Base-by-base conservation (phyloP, 2,888 invertebrate species). In the Tethea ocularis region DNA sequence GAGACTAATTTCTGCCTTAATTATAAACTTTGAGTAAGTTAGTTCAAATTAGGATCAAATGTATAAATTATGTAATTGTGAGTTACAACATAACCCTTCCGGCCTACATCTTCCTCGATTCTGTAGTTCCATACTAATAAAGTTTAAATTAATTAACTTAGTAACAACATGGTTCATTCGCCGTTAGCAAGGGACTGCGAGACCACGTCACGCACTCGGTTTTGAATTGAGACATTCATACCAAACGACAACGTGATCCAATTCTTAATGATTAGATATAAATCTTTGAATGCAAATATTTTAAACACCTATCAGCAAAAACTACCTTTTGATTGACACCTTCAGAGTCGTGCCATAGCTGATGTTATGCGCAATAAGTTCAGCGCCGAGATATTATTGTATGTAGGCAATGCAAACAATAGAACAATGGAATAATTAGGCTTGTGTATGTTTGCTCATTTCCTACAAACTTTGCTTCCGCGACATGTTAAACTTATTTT, bases 301-400 rank as follows among this genome's bases (percentile, higher is more conserved):
- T 59, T 69, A 56, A 62, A 61, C 11, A 57, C 59, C 13, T 53
- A 60, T 59, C 52, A 41, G 60, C 57, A 63, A 69, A 66, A 74
- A 76, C 71, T n/a, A n/a, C 71, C 61, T 58, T 59, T 68, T 83
- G 82, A 82, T 80, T 83, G 82, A 80, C 83, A 82, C 70, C 66
- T 75, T 57, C 60, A 52, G 66, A 68, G 70, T 75, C 68, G 68
- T 62, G 63, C 56, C 61, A 20, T 61, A 52, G 24, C 41, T 56
- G 52, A 46, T 59, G 51, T 52, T 60, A 61, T 57, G 59, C 52
- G 52, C 59, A 60, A 52, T 59, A 57, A 26, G 36, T 38, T 57
- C 36, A 29, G 54, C 20, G 46, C 53, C 56, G 46, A 61, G 53
- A 51, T 63, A 61, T 52, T 54, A 56, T 51, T 53, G 52, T 57